A percentile compares a stretch with the other conserved stretches of the same genome.
phyloP scores from a whole-genome alignment of 2,888 invertebrate genomes.

The Machimus atricapillus region DNA sequence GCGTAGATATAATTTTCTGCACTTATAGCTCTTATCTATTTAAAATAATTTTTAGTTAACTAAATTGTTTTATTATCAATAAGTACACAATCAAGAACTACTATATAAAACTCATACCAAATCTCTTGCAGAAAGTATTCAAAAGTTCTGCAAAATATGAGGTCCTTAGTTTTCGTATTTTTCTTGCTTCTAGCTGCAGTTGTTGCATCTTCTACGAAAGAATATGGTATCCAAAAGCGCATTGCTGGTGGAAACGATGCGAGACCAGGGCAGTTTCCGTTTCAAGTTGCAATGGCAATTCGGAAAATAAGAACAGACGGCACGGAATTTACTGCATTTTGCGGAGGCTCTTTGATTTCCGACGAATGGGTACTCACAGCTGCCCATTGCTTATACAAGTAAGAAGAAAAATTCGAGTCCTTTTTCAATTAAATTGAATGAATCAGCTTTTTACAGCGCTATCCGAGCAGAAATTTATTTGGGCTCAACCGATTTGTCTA shows the following conservation, averaged over 20 bases:
- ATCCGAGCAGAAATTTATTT: background rate
- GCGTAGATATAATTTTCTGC: too few relatives aligned
- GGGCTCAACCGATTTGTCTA: conserved; percentile 22
- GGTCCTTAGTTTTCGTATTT: background rate
- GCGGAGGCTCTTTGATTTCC: conserved; percentile 43
- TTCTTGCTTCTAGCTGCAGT: background rate
- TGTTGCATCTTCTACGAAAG: background rate
- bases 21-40: background rate
- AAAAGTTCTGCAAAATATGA: background rate
- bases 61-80: background rate
- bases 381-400: conserved; percentile 38
- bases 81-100: background rate
- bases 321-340: background rate
- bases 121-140: background rate
- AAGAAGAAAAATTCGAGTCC: background rate
- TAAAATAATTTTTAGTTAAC: background rate
- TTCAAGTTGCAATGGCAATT: conserved; percentile 40
- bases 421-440: background rate
- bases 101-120: background rate
- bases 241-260: conserved; percentile 45
- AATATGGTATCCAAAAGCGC: conserved; percentile 9
- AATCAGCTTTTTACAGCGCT: background rate
- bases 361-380: conserved; percentile 35
- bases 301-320: background rate
- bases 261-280: conserved; percentile 42